Evolutionary conservation across 1,140 invertebrate species (phyloP).

Genomic region (Cecropterus lyciades): DNA sequence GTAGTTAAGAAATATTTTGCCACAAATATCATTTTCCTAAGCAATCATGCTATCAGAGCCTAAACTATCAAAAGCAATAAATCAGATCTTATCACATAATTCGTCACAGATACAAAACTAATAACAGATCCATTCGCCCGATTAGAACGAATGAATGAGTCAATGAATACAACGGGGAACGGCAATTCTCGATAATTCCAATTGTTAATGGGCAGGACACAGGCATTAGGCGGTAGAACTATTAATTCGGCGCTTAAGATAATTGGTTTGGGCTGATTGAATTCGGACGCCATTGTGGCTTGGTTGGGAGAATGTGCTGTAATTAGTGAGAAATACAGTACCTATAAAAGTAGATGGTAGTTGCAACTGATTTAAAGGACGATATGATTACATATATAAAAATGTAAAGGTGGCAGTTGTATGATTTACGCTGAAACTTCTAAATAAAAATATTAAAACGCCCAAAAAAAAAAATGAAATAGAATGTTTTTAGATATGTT

Average conservation of each 20-base stretch:
- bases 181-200: constrained; percentile 65
- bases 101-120: constrained; percentile 29
- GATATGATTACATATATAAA: too few relatives aligned
- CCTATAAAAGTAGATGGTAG: too few relatives aligned
- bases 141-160: constrained; percentile 30
- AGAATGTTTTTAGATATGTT: too few relatives aligned
- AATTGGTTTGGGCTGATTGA: constrained; percentile 43
- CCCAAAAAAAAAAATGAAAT: too few relatives aligned
- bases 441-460: too few relatives aligned
- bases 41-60: not conserved
- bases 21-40: too few relatives aligned
- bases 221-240: constrained; percentile 40
- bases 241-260: constrained; percentile 51
- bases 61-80: not conserved
- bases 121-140: constrained; percentile 2
- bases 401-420: too few relatives aligned
- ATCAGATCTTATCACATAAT: constrained; percentile 23
- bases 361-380: too few relatives aligned
- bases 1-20: too few relatives aligned
- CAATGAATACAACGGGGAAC: constrained; percentile 51
- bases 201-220: constrained; percentile 58
- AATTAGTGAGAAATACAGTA: not conserved
- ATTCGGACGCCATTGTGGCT: constrained; percentile 17
- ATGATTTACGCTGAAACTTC: too few relatives aligned
- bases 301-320: constrained; percentile 6